Evolutionary conservation across 2,888 invertebrate genomes (phyloP), one percentile per base, ranked within the genome.

Genomic region (Octonoba sinensis): DNA sequence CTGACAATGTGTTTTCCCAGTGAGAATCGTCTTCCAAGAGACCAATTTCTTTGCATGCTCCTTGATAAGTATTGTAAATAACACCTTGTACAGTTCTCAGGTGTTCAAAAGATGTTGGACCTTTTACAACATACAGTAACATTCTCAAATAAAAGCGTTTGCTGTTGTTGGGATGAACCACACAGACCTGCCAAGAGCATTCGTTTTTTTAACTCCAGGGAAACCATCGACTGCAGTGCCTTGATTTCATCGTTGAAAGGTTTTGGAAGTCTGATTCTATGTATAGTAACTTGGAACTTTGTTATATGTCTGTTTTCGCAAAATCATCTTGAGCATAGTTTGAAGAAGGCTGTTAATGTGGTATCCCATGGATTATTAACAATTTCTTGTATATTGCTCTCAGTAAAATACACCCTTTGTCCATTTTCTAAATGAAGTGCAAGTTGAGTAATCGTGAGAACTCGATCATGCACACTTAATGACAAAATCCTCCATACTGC

Each of bases 1-100:
- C 59, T 24, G 13, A 20, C 24, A 59, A 59, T 59, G 59, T 59
- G 13, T 20, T 59, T 59, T 59, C 59, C 59, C 18, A 59, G 59
- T 59, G 59, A 20, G 13, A 20, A 59, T 59, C 59, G 22, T 59
- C 59, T 59, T 59, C 20, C 13, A 59, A 20, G 13, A 59, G 20
- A 6, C 59, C 59, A 3, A 12, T 13, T 3, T 20, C 59, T 59
- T 13, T 59, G 59, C 59, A 59, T 59, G 59, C 59, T 20, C 22
- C 13, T 20, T 59, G 59, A 59, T 20, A 59, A 20, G 59, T 59
- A 20, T 59, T 59, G 6, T 59, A 20, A 59, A 59, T 15, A 20
- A 59, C 22, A 13, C 59, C 22, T 20, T 59, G 6, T 13, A 20
- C 59, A 20, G 22, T 59, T 20, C 22, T 59, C 13, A 59, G 3